Base-by-base conservation (phyloP, 2,888 invertebrate species). In the Synanthedon andrenaeformis region DNA sequence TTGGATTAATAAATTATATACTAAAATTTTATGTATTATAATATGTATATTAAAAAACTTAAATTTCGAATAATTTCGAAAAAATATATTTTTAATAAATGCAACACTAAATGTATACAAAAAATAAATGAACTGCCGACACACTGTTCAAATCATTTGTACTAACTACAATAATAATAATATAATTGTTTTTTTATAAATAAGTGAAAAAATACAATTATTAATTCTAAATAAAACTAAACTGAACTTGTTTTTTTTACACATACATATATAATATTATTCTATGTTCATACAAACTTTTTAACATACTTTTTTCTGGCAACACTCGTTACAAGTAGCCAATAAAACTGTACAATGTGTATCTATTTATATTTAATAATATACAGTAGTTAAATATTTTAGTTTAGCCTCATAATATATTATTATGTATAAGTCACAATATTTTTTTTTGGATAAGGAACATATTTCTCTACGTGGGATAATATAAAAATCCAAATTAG, bases 161-260 rank as follows among this genome's bases (percentile, higher is more conserved):
- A 74, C 73, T 72, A 72, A 56, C 71, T 74, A 76, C 61, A 62
- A 68, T 73, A 72, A 68, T 70, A 64, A 69, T 64, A 62, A 23
- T n/a, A n/a, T n/a, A n/a, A n/a, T n/a, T n/a, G n/a, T n/a, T n/a
- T n/a, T n/a, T n/a, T n/a, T n/a, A n/a, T n/a, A n/a, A n/a, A n/a
- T n/a, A n/a, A n/a, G n/a, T n/a, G n/a, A n/a, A n/a, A n/a, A n/a
- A n/a, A n/a, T n/a, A n/a, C n/a, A n/a, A n/a, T n/a, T n/a, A n/a
- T n/a, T n/a, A n/a, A n/a, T n/a, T n/a, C n/a, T n/a, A n/a, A n/a
- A n/a, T n/a, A n/a, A n/a, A n/a, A n/a, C n/a, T n/a, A n/a, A n/a
- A n/a, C n/a, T n/a, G n/a, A n/a, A n/a, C n/a, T n/a, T n/a, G n/a
- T n/a, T 35, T 35, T 23, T 23, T 23, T 23, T 6, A 23, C 5